Percentiles rank a stretch among this genome's conserved stretches.
phyloP scores from a whole-genome alignment of 2,888 invertebrate species.

The Diloba caeruleocephala region DNA sequence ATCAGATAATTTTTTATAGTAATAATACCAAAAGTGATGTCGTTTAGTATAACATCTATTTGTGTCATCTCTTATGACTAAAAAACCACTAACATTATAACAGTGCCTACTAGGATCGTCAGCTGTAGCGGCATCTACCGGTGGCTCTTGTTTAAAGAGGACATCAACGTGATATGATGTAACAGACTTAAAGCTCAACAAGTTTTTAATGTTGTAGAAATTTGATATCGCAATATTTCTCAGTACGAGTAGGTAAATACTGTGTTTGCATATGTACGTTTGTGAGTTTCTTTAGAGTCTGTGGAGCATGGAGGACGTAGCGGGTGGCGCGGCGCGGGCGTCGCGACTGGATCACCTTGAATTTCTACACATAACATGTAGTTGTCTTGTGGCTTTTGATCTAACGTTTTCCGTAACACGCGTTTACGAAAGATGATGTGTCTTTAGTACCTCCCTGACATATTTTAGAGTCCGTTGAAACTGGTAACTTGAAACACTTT shows the following conservation, averaged over 20 bases:
- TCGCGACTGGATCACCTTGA: conserved; percentile 83
- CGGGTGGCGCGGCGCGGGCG: conserved; percentile 55
- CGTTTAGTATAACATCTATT: too few relatives aligned
- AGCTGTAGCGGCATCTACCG: not conserved
- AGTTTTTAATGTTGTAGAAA: conserved; percentile 39
- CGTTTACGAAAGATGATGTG: conserved; percentile 44
- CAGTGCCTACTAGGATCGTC: not conserved
- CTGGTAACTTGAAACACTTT: conserved; percentile 27
- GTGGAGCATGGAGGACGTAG: conserved; percentile 58
- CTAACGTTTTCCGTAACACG: conserved; percentile 42
- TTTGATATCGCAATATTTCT: conserved; percentile 33
- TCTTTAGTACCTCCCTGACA: conserved; percentile 21
- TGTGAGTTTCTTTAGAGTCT: conserved; percentile 43
- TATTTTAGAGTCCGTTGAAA: conserved; percentile 23
- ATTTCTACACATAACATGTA: conserved; percentile 70
- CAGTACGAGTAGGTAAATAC: conserved; percentile 6
- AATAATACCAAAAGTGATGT: too few relatives aligned
- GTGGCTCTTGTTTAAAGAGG: conserved; percentile 7
- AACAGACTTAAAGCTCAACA: conserved; percentile 22
- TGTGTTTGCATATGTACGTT: conserved; percentile 29
- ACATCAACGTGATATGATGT: conserved; percentile 9
- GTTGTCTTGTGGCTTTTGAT: conserved; percentile 67
- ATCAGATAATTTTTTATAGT: too few relatives aligned
- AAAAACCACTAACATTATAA: too few relatives aligned
- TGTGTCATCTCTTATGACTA: too few relatives aligned